A percentile compares a stretch with the other conserved stretches of the same genome.
Conservation (phyloP, 2,113 vertebrate species). For the Natator depressus region DNA sequence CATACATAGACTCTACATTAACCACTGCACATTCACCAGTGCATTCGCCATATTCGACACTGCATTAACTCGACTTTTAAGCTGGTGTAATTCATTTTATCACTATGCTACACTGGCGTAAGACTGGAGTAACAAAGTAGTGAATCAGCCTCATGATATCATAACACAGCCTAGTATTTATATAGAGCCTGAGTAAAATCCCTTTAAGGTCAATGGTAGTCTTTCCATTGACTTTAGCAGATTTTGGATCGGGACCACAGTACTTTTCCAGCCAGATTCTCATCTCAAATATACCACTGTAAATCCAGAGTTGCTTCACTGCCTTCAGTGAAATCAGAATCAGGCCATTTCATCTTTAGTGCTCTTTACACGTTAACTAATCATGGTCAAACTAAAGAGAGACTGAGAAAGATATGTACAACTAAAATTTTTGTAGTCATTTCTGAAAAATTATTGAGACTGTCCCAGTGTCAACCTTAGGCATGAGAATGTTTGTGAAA, state of each 20-base stretch:
- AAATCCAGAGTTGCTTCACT: not conserved
- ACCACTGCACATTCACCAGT: not conserved
- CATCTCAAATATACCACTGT: accelerated
- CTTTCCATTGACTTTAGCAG: not conserved
- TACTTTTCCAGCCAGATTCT: not conserved
- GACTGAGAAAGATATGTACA: no score
- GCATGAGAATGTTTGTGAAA: not conserved
- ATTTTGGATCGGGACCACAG: not conserved
- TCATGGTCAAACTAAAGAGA: not conserved
- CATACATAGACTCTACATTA: not conserved
- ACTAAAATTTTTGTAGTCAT: not conserved
- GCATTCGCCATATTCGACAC: not conserved
- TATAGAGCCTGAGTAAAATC: not conserved
- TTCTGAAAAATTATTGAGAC: not conserved
- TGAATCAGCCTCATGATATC: not conserved
- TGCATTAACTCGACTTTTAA: constrained; percentile 18
- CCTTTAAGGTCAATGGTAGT: not conserved
- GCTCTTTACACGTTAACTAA: not conserved
- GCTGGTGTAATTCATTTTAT: not conserved
- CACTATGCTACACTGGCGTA: not conserved
- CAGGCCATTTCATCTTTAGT: not conserved
- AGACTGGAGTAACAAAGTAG: not conserved
- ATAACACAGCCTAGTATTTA: accelerated
- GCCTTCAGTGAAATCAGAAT: not conserved
- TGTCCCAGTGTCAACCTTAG: not conserved